These are phyloP conservation scores for Channa striata DNA, from an alignment of 2,797 vertebrate species.

Conservation along the genomic window DNA sequence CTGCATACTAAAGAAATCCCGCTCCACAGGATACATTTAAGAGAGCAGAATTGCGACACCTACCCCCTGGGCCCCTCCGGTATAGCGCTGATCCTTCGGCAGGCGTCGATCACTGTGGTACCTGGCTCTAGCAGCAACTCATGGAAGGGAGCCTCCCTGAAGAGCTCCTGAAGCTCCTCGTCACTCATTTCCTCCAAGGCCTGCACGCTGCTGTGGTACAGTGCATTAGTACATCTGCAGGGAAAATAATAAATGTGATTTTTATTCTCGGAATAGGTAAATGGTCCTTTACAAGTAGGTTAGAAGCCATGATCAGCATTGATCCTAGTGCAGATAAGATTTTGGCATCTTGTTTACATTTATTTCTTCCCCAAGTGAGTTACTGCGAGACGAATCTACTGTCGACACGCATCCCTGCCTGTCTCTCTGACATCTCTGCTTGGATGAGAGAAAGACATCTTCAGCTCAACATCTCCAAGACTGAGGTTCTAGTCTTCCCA, in stretches of 20 bases:
- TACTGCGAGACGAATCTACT: too few species aligned
- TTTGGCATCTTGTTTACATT: not conserved
- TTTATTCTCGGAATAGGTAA: not conserved
- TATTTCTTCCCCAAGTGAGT: too few species aligned
- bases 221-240: constrained; percentile 90
- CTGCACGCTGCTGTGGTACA: constrained; percentile 89
- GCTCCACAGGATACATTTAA: too few species aligned
- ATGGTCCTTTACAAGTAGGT: not conserved
- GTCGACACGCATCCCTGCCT: too few species aligned
- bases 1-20: not conserved
- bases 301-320: not conserved
- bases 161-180: constrained; percentile 92
- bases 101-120: constrained; percentile 90
- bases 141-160: constrained; percentile 91
- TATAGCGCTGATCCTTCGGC: constrained; percentile 89
- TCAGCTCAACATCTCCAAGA: too few species aligned
- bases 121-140: constrained; percentile 94
- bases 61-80: constrained; percentile 92
- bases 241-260: not conserved
- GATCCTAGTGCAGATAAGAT: not conserved
- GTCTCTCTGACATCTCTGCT: too few species aligned
- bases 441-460: too few species aligned
- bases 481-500: too few species aligned
- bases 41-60: not conserved
- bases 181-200: constrained; percentile 94